Conservation (phyloP, 2,113 vertebrate genomes). For the Alethe castanea region DNA sequence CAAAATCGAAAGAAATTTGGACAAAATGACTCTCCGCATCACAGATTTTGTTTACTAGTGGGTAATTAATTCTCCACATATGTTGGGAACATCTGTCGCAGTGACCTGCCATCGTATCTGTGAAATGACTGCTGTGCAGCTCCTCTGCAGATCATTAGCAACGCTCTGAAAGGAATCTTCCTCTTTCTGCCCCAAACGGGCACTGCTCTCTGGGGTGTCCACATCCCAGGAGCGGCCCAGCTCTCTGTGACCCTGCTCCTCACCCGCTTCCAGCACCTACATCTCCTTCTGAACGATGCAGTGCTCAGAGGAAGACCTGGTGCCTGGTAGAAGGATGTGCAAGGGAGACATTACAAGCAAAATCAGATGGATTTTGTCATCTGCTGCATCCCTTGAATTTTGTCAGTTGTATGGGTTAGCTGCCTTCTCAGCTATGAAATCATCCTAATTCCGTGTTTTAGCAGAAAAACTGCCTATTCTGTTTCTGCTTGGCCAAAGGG, state of each 20-base stretch:
- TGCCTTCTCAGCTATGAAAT: not conserved
- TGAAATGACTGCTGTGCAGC: slow-evolving; percentile 89
- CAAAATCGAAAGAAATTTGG: slow-evolving; percentile 93
- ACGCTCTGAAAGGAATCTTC: slow-evolving; percentile 76
- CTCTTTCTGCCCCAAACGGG: slow-evolving; percentile 56
- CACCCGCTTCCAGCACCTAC: not conserved
- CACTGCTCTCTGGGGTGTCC: slow-evolving; percentile 38
- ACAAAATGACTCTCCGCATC: slow-evolving; percentile 96
- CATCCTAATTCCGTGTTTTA: not conserved
- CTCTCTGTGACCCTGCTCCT: not conserved
- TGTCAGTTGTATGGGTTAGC: not conserved
- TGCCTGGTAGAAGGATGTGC: not conserved
- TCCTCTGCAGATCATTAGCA: slow-evolving; percentile 92
- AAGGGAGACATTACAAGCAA: not conserved
- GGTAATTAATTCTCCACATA: slow-evolving; percentile 99
- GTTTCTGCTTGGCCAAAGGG: not conserved
- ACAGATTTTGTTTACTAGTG: slow-evolving; percentile 99
- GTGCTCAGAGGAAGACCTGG: not conserved
- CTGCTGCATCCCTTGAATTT: not conserved
- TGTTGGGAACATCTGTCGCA: slow-evolving; percentile 98
- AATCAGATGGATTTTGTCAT: not conserved
- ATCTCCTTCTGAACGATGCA: not conserved
- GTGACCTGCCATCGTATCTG: slow-evolving; percentile 95
- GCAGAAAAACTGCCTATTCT: not conserved
- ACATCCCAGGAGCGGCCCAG: not conserved